phyloP scores from a whole-genome alignment of 2,113 vertebrate genomes.

The Gopherus flavomarginatus region DNA sequence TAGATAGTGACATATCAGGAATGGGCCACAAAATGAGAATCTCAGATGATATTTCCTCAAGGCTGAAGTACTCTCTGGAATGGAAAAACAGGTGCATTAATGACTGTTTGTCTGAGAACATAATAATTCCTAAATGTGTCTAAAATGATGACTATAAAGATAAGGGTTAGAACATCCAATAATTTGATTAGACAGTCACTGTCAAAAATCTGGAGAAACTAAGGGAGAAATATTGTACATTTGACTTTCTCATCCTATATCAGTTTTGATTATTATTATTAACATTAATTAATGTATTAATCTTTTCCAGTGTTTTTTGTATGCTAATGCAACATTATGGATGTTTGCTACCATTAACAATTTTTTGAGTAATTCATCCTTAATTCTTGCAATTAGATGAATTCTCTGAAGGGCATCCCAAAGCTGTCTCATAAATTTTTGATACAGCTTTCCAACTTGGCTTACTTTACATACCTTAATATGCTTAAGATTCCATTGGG shows the following conservation, averaged over 20 bases:
- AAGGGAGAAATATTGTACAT: background rate
- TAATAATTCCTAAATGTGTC: background rate
- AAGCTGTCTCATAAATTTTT: background rate
- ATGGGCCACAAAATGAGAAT: background rate
- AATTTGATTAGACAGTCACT: conserved; percentile 23
- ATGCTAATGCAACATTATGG: background rate
- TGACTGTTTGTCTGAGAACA: background rate
- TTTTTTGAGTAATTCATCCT: background rate
- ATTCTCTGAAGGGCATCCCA: background rate
- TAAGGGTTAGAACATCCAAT: background rate
- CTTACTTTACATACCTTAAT: background rate
- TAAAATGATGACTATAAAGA: conserved; percentile 19
- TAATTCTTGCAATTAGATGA: background rate
- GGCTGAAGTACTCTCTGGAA: background rate
- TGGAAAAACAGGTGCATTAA: background rate
- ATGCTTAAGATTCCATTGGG: background rate
- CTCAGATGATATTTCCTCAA: background rate
- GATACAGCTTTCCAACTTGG: background rate
- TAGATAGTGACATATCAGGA: background rate
- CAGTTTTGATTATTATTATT: background rate
- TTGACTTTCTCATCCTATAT: background rate
- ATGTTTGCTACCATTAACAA: background rate
- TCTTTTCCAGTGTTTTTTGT: background rate
- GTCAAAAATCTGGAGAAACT: background rate
- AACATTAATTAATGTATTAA: background rate